Base-by-base conservation (phyloP, 2,797 vertebrate genomes). In the Sebastes steindachneri region DNA sequence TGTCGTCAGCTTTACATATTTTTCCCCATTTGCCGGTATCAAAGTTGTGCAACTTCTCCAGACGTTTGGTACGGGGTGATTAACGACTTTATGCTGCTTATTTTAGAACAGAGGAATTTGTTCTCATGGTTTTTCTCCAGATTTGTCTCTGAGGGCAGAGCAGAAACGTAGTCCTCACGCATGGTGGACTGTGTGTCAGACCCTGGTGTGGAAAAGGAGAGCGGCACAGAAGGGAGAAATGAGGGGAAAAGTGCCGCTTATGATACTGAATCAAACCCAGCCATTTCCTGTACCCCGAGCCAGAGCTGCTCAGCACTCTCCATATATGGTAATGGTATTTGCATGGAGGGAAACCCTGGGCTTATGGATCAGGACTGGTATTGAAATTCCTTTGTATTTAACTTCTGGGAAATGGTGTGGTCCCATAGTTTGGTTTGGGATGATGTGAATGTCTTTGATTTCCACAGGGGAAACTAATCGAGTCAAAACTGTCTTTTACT, bases 321-420 rank as follows among this genome's bases (percentile, higher is more conserved):
- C 96, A 96, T 96, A 95, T 96, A 96, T 95, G 96, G 96, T 83
- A 73, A 96, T 95, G 96, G 96, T 96, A 97, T 96, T 96, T 96
- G 81, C 86, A 95, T 95, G 93, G 77, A 93, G 86, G 88, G 90
- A 92, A 93, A 75, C 92, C 93, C 76, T 93, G 77, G 93, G 90
- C 93, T 93, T 95, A 89, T 91, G 92, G 94, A 94, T 92, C 80
- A 77, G 45, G 79, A 88, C 90, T 91, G 88, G 75, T 96, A 93
- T 93, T 96, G 83, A 91, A 93, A 96, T 96, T 94, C 90, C 94
- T 92, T 83, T 94, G 91, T 90, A 90, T 92, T 72, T 86, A 85
- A 86, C 79, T 87, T 91, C 79, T 84, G 70, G 89, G 88, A 94
- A 95, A 89, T 86, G 11, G 75, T 92, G 82, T 89, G 88, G 92